A percentile compares a stretch with the other conserved stretches of the same genome.
phyloP scores from a whole-genome alignment of 1,140 invertebrate genomes.

The Drosophila pseudoananassae region DNA sequence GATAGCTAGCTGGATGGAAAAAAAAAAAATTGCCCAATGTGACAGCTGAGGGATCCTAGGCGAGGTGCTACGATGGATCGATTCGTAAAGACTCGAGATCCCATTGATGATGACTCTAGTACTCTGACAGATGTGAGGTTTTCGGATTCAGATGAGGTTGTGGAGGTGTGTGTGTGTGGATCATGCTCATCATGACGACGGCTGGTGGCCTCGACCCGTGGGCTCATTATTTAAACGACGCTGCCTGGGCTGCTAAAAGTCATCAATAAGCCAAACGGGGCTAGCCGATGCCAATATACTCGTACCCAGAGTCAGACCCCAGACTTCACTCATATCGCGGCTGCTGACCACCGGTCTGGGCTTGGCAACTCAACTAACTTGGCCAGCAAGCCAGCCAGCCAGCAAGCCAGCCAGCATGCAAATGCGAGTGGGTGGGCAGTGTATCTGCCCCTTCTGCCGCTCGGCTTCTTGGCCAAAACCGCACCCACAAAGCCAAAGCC shows the following conservation, averaged over 20 bases:
- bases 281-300: constrained; percentile 39
- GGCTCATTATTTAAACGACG: constrained; percentile 81
- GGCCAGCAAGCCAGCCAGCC: too few species aligned
- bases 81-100: constrained; percentile 5
- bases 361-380: constrained; percentile 55
- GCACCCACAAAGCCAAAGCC: constrained; percentile 36
- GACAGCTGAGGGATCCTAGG: constrained; percentile 53
- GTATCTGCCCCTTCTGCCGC: constrained; percentile 9
- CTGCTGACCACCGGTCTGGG: constrained; percentile 67
- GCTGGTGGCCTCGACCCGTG: constrained; percentile 49
- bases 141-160: constrained; percentile 7
- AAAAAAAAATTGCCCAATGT: constrained; percentile 54
- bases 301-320: not conserved
- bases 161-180: constrained; percentile 36
- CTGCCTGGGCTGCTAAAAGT: constrained; percentile 77
- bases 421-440: constrained; percentile 76
- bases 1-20: constrained; percentile 7
- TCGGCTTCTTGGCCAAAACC: constrained; percentile 18
- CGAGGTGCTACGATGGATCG: constrained; percentile 43
- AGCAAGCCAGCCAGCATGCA: constrained; percentile 53
- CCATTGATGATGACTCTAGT: constrained; percentile 63
- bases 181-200: constrained; percentile 6
- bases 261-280: constrained; percentile 68
- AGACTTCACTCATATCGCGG: not conserved
- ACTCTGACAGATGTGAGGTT: constrained; percentile 54